Base-by-base conservation (phyloP, 2,888 invertebrate genomes). In the Drosophila neonasuta region DNA sequence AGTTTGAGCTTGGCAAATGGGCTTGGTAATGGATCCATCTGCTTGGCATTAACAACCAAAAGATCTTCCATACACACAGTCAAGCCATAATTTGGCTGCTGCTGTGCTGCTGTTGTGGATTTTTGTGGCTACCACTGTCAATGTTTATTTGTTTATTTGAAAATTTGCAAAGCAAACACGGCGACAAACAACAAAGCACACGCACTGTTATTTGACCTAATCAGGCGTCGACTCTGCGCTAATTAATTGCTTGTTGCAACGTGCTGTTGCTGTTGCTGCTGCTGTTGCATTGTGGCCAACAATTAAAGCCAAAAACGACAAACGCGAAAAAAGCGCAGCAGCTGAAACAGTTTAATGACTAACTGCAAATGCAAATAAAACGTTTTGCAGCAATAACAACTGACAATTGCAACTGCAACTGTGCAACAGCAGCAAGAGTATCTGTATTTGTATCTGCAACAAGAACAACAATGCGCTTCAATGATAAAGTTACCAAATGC, bases 401-500 rank as follows among this genome's bases (percentile, higher is more conserved):
- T 36, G 36, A 36, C 36, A 36, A 49, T 24, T 46, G 48, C 36
- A n/a, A 30, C 56, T 24, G 58, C 57, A 61, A 46, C 56, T 29
- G 54, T 32, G 36, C 46, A 15, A 36, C 34, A 24, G 6, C 24
- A 24, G 24, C 24, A 24, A 24, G 6, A 24, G 24, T 24, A 24
- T 24, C 24, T 24, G 24, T 24, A 24, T 24, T 24, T 55, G 32
- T 71, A 71, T 17, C 51, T 29, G 59, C 76, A 79, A 13, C 41
- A 42, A 57, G 42, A 59, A 48, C 61, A 46, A 54, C 51, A 66
- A 36, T 45, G 39, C 57, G 15, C 13, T 41, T 48, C 77, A 77
- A 58, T 81, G 82, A 84, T 84, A 84, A 80, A 81, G 76, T 73
- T 74, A 64, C 58, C 73, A 82, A 81, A 84, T 85, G 80, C 78